Evolutionary conservation across 2,888 invertebrate species (phyloP), one percentile per base, ranked within the genome.

Genomic region (Cheilosia grossa): DNA sequence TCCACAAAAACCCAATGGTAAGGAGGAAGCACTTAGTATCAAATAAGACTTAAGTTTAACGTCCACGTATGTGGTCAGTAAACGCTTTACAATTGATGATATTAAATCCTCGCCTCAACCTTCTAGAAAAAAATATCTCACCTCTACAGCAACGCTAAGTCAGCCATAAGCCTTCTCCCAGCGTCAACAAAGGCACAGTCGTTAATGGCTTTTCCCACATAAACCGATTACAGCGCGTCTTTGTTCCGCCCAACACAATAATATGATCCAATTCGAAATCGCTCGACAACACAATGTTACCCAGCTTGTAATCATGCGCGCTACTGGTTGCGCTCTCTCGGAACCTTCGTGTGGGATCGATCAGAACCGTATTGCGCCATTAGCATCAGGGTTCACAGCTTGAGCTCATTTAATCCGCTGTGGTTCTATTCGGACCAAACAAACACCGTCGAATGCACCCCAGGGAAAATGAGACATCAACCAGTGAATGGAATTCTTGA

Each of bases 231-330:
- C 66, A 51, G 70, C 42, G 53, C 44, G 24, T 72, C 81, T 77
- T 85, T 85, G 81, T 85, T 81, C 75, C 75, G 66, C 75, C 85
- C 81, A 77, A 85, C 67, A 75, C 81, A 85, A 81, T 77, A 75
- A 85, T 81, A 64, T 54, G 75, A 85, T 85, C 75, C 85, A 85
- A 85, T 85, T 85, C 85, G 51, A 80, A 85, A 85, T 72, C 66
- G 81, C 75, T 77, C 42, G 56, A 85, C 75, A 67, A 85, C 81
- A 85, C 81, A 85, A 85, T 85, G 85, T 85, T 83, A 47, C 75
- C 75, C 56, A 17, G 66, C 72, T 72, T 85, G 85, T 85, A 85
- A 85, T 85, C 72, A 85, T 77, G 81, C 85, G 75, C 75, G 85
- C 85, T 85, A 85, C 85, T 85, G 85, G 85, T 85, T 85, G 75